Evolutionary conservation across 37 sponge, comb jelly and placozoan genomes (phyloP).

Genomic region (Beroe ovata): DNA sequence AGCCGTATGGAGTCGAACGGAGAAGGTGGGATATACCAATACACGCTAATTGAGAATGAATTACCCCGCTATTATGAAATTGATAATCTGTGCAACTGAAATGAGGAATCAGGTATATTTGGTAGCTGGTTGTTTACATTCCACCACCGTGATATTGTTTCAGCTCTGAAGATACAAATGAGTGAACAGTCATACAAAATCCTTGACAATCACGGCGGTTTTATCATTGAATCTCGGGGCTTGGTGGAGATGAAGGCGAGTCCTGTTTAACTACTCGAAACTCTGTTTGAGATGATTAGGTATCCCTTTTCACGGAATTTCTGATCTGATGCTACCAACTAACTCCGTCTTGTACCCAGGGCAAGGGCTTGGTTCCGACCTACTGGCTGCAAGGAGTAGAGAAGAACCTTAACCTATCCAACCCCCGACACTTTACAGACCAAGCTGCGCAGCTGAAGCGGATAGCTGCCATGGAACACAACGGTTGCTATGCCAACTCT

Average conservation of each 20-base stretch:
- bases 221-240: conserved; percentile 9
- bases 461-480: background rate
- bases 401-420: conserved; percentile 21
- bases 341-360: too few relatives aligned
- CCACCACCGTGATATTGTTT: background rate
- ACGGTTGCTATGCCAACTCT: background rate
- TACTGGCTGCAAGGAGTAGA: conserved; percentile 63
- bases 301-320: too few relatives aligned
- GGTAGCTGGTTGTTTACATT: too few relatives aligned
- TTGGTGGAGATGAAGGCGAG: conserved; percentile 62
- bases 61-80: too few relatives aligned
- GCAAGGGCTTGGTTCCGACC: conserved; percentile 14
- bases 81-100: too few relatives aligned
- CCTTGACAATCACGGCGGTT: conserved; percentile 1
- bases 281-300: too few relatives aligned
- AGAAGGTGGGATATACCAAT: conserved; percentile 41
- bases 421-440: conserved; percentile 60
- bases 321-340: too few relatives aligned
- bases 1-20: conserved; percentile 90
- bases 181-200: conserved; percentile 30
- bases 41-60: too few relatives aligned
- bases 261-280: too few relatives aligned
- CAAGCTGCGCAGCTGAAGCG: background rate
- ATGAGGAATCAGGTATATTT: too few relatives aligned
- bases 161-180: conserved; percentile 62